Conservation (phyloP, 2,888 invertebrate species). For the Sesia bembeciformis region DNA sequence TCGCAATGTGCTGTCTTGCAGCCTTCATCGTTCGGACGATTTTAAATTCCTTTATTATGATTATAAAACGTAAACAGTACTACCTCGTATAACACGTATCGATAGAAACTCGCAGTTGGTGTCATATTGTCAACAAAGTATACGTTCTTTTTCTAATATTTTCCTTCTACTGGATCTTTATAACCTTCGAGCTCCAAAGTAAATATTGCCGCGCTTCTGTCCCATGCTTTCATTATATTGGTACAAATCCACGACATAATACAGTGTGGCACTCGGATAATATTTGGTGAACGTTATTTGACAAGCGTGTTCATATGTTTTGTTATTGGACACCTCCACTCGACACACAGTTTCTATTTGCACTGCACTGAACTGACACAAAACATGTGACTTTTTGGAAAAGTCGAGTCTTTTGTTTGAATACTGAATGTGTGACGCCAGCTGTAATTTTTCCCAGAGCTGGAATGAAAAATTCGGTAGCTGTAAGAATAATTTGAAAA, state of each 20-base stretch:
- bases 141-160: slow-evolving; percentile 15
- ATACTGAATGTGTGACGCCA: slow-evolving; percentile 37
- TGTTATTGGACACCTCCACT: slow-evolving; percentile 68
- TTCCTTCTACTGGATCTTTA: slow-evolving; percentile 23
- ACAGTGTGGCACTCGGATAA: slow-evolving; percentile 55
- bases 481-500: background rate
- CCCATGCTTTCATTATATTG: slow-evolving; percentile 38
- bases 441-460: background rate
- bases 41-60: slow-evolving; percentile 24
- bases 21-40: slow-evolving; percentile 40
- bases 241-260: slow-evolving; percentile 62
- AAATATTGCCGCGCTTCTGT: slow-evolving; percentile 54
- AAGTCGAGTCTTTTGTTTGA: slow-evolving; percentile 14
- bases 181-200: slow-evolving; percentile 46
- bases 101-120: no score
- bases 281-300: slow-evolving; percentile 67
- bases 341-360: slow-evolving; percentile 55
- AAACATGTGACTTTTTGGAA: slow-evolving; percentile 47
- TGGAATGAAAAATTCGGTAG: background rate
- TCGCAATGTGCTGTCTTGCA: slow-evolving; percentile 56
- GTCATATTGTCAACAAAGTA: no score
- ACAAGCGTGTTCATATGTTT: slow-evolving; percentile 65
- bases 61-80: no score
- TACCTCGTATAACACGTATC: no score
- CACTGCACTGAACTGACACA: slow-evolving; percentile 46